Base-by-base conservation (phyloP, 2,888 invertebrate species). In the Leptarthrus brevirostris region DNA sequence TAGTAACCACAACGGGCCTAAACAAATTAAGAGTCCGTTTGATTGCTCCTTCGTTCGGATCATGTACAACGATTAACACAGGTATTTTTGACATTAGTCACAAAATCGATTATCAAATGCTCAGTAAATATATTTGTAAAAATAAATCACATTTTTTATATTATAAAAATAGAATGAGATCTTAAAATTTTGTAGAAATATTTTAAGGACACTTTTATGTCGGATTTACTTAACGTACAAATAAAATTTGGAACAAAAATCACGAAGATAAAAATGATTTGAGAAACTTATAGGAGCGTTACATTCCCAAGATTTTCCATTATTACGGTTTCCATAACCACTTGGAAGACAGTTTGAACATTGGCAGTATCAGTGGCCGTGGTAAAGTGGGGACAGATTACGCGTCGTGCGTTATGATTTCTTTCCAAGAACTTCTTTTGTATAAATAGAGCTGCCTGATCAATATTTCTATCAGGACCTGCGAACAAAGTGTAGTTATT, bases 301-400 rank as follows among this genome's bases (percentile, higher is more conserved):
- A 88, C 87, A 76, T 87, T 87, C 54, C 87, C 86, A 54, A 90
- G 84, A 83, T 90, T 90, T 77, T 89, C 88, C 76, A 88, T 86
- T 73, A 90, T 87, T 44, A 90, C 89, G 80, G 89, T 89, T 81
- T 90, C 89, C 89, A 90, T 89, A 74, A 90, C 89, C 40, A 89
- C 88, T 79, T 90, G 89, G 79, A 90, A 90, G 26, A 90, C 90
- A 16, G 89, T 89, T 82, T 89, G 89, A 34, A 90, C 88, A 82
- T 90, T 90, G 77, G 88, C 88, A 22, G 90, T 90, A 79, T 90
- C 90, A 0, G 90, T 90, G 30, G 90, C 90, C 10, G 90, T 90
- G 47, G 89, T 90, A 81, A 90, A 90, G 82, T 90, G 90, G 1
- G 90, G 89, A 81, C 89, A 90, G 26, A 90, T 83, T 10, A 89